Base-by-base conservation (phyloP, 2,797 vertebrate genomes). In the Ciconia nigra region DNA sequence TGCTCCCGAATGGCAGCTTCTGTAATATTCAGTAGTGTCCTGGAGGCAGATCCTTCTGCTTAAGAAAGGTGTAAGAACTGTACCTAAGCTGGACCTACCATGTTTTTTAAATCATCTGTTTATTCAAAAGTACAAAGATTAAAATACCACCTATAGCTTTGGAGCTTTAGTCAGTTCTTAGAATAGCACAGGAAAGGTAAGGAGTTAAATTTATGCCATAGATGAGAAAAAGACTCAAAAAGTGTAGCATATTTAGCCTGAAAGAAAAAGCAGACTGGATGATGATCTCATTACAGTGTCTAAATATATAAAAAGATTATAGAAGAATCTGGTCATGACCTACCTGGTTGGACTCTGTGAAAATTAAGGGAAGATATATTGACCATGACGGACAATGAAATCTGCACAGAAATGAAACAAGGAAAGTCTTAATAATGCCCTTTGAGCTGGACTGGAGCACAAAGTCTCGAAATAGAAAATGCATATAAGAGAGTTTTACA, bases 221-320 rank as follows among this genome's bases (percentile, higher is more conserved):
- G 47, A 65, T 89, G 77, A 87, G 55, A 57, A 92, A 90, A 65
- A n/a, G 44, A 28, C 52, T 71, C 55, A 70, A 83, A 42, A 90
- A 57, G 19, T 73, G 54, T 58, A 70, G 33, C 67, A 46, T 90
- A 90, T 87, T 96, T 87, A 96, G 31, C 29, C 54, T 89, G 78
- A 65, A 96, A 87, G 61, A 71, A 63, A 93, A 81, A 91, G 59
- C 29, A 85, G 63, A 42, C 67, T 42, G 67, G 88, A 84, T 84
- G 88, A 95, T 90, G 80, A 90, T 88, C 94, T 95, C 81, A 90
- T 94, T 97, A 93, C 61, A 61, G 81, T 93, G 83, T 58, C 88
- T 83, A 96, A 94, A 95, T 94, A 81, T 91, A 82, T 95, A 61
- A 89, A 95, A 94, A 84, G 74, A 89, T 95, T 93, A 81, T 51